Conservation (phyloP, 2,797 vertebrate genomes). For the Cyclura pinguis region DNA sequence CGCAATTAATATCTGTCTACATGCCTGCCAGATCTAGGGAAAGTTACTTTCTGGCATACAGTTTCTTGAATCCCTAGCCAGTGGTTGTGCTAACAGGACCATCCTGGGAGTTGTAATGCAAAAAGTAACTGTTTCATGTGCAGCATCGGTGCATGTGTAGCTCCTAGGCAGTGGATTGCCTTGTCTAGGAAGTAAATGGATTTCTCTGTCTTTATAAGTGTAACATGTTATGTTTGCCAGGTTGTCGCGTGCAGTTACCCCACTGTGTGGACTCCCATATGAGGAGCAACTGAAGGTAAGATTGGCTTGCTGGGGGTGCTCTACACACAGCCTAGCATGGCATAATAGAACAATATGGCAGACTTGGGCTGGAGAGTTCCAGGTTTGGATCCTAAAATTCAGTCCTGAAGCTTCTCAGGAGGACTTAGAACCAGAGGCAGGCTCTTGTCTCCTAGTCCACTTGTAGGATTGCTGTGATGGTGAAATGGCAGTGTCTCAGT, state of each 20-base stretch:
- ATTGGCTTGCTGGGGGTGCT: not conserved
- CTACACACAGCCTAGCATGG: not conserved
- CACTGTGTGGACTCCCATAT: slow-evolving; percentile 88
- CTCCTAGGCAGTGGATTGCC: not conserved
- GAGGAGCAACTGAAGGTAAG: slow-evolving; percentile 84
- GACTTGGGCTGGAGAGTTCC: not conserved
- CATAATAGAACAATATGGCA: not conserved
- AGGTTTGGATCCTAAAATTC: not conserved
- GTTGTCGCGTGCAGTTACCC: slow-evolving; percentile 83
- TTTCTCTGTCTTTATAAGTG: not conserved
- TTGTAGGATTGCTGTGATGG: not conserved
- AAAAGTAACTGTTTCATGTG: not conserved
- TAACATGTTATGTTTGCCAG: slow-evolving; percentile 63
- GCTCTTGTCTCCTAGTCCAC: not conserved
- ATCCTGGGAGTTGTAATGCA: no score
- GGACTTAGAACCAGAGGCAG: not conserved
- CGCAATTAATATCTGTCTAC: not conserved
- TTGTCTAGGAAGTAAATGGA: not conserved
- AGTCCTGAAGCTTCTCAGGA: not conserved
- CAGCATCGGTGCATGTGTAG: not conserved
- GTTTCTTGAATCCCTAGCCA: no score
- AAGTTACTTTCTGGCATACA: no score
- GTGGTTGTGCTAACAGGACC: no score
- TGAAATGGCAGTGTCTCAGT: not conserved
- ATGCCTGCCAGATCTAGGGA: no score